Percentiles rank a stretch among this genome's conserved stretches.
phyloP scores from a whole-genome alignment of 2,888 invertebrate species.

The Hypomecis atomaria region DNA sequence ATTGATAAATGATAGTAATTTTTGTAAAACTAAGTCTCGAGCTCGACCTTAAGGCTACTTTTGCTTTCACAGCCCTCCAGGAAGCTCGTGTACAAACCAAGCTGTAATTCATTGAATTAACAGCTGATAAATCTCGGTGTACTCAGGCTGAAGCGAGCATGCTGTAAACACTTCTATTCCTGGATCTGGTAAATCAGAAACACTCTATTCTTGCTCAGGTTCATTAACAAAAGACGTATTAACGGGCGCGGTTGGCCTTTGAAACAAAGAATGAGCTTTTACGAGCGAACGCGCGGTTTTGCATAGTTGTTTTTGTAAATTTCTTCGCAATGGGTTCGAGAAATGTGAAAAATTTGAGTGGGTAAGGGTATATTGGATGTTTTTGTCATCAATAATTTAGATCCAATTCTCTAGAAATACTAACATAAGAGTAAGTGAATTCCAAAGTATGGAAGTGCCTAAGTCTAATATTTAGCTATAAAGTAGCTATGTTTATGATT shows the following conservation, averaged over 20 bases:
- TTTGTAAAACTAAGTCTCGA: no score
- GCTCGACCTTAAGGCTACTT: background rate
- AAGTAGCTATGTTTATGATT: no score
- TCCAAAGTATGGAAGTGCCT: no score
- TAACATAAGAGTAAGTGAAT: no score
- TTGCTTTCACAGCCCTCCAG: conserved; percentile 1
- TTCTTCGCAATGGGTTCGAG: background rate
- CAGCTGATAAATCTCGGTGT: conserved; percentile 69
- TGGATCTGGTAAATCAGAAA: conserved; percentile 45
- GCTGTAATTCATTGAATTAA: conserved; percentile 52
- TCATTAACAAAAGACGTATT: conserved; percentile 67
- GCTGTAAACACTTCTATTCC: conserved; percentile 68
- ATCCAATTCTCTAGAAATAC: no score
- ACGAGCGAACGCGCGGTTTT: conserved; percentile 44
- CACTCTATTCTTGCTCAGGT: conserved; percentile 70
- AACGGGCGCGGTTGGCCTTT: conserved; percentile 36
- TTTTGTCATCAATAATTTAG: no score
- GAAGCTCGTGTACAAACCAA: conserved; percentile 13
- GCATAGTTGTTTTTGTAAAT: conserved; percentile 23
- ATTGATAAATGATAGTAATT: no score
- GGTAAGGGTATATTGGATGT: no score
- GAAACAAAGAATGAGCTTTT: conserved; percentile 52
- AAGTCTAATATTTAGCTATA: no score
- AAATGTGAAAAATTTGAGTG: no score
- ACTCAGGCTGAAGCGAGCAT: conserved; percentile 45